These are phyloP conservation scores for Lysiphlebus fabarum DNA, from an alignment of 1,140 invertebrate species.

Conservation along the genomic window DNA sequence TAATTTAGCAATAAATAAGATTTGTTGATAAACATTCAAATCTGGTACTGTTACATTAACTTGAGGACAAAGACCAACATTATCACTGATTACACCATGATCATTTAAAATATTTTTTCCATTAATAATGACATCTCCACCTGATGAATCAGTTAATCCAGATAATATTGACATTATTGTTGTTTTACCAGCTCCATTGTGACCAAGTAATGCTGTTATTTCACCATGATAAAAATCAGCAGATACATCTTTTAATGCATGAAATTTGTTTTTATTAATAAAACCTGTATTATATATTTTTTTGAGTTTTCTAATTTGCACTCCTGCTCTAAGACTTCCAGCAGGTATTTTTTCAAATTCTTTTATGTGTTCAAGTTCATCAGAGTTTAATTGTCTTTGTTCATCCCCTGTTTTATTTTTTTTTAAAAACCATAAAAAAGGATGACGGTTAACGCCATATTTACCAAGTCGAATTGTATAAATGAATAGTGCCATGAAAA, in stretches of 20 bases:
- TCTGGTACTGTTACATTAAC: conserved; percentile 91
- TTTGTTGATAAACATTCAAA: conserved; percentile 84
- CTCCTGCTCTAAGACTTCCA: conserved; percentile 36
- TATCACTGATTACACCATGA: conserved; percentile 52
- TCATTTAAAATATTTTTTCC: conserved; percentile 61
- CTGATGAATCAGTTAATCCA: conserved; percentile 63
- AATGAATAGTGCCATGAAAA: conserved; percentile 30
- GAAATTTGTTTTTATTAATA: conserved; percentile 35
- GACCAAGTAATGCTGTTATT: conserved; percentile 73
- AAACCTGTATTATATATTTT: conserved; percentile 41
- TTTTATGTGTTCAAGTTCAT: conserved; percentile 31
- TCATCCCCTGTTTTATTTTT: conserved; percentile 12
- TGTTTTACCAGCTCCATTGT: conserved; percentile 82
- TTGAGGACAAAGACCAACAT: conserved; percentile 84
- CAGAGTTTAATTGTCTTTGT: conserved; percentile 28
- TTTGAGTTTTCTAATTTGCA: conserved; percentile 47
- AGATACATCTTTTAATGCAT: conserved; percentile 52
- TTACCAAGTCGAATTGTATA: conserved; percentile 1
- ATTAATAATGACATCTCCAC: conserved; percentile 64
- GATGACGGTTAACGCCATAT: not conserved
- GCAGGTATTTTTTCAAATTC: conserved; percentile 41
- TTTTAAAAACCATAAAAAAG: too few species aligned
- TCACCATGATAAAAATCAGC: conserved; percentile 66
- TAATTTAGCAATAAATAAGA: conserved; percentile 76
- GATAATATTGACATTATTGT: conserved; percentile 67